A percentile compares a stretch with the other conserved stretches of the same genome.
These are phyloP conservation scores for Ypsolopha scabrella DNA, from an alignment of 2,888 invertebrate genomes.

Conservation along the genomic window DNA sequence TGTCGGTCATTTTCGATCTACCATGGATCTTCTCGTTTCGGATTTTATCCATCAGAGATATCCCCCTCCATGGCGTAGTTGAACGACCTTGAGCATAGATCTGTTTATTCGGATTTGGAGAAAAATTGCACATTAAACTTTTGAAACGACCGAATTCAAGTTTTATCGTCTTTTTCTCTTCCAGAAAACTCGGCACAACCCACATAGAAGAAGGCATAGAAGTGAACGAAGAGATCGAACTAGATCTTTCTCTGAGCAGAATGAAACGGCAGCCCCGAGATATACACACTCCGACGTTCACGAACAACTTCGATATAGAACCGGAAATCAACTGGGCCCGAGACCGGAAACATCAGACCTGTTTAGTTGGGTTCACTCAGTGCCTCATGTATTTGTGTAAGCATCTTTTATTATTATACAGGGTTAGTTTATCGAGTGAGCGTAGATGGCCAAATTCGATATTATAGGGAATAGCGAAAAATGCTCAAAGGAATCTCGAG, in stretches of 20 bases:
- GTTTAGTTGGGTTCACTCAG: slow-evolving; percentile 42
- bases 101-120: too few species aligned
- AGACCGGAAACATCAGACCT: slow-evolving; percentile 20
- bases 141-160: too few species aligned
- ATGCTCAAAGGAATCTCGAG: too few species aligned
- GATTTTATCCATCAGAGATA: too few species aligned
- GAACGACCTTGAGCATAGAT: too few species aligned
- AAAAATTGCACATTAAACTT: too few species aligned
- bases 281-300: slow-evolving; percentile 33
- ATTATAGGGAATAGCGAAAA: too few species aligned
- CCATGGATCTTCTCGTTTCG: too few species aligned
- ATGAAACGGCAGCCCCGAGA: slow-evolving; percentile 22
- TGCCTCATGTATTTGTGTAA: slow-evolving; percentile 58
- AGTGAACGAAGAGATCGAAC: slow-evolving; percentile 35
- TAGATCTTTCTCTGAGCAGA: slow-evolving; percentile 11
- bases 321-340: slow-evolving; percentile 8
- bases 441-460: too few species aligned
- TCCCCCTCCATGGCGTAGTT: too few species aligned
- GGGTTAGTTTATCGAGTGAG: too few species aligned
- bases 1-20: too few species aligned
- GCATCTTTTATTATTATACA: slow-evolving; percentile 21
- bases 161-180: slow-evolving; percentile 2
- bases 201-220: slow-evolving; percentile 51
- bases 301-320: slow-evolving; percentile 42
- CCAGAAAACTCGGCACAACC: slow-evolving; percentile 44